phyloP scores from a whole-genome alignment of 2,797 vertebrate species.

The Tachyglossus aculeatus region DNA sequence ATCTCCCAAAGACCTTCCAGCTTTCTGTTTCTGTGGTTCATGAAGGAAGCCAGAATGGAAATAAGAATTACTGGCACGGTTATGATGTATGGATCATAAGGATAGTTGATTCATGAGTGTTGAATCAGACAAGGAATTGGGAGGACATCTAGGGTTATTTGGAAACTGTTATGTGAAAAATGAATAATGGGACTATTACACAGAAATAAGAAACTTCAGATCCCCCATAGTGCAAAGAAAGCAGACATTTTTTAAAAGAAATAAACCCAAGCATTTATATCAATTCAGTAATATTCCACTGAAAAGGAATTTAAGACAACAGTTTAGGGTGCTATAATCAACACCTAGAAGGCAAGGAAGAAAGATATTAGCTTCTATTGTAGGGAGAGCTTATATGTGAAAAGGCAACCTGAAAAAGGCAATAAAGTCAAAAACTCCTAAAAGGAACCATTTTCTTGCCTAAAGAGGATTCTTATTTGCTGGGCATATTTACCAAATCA shows the following conservation, averaged over 20 bases:
- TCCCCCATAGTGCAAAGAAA: background rate
- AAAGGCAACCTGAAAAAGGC: background rate
- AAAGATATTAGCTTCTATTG: background rate
- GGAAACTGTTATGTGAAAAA: constrained; percentile 8
- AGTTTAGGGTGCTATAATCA: constrained; percentile 19
- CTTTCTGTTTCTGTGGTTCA: no score
- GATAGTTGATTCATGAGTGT: background rate
- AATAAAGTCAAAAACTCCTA: constrained; percentile 6
- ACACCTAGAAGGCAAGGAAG: background rate
- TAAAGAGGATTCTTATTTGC: constrained; percentile 33
- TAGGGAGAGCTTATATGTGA: background rate
- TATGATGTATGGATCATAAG: background rate
- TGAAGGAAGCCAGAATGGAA: background rate
- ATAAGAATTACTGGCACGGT: background rate
- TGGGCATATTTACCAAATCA: background rate
- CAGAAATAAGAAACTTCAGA: background rate
- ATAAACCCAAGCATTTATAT: constrained; percentile 6
- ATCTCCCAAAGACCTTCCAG: no score
- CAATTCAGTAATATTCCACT: background rate
- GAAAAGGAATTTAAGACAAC: background rate
- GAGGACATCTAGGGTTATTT: constrained; percentile 1
- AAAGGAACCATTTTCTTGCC: constrained; percentile 20
- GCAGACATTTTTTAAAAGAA: constrained; percentile 15
- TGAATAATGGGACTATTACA: background rate
- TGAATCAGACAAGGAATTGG: background rate